These are phyloP conservation scores for Pollachius pollachius DNA, from an alignment of 2,113 vertebrate species.

Conservation along the genomic window DNA sequence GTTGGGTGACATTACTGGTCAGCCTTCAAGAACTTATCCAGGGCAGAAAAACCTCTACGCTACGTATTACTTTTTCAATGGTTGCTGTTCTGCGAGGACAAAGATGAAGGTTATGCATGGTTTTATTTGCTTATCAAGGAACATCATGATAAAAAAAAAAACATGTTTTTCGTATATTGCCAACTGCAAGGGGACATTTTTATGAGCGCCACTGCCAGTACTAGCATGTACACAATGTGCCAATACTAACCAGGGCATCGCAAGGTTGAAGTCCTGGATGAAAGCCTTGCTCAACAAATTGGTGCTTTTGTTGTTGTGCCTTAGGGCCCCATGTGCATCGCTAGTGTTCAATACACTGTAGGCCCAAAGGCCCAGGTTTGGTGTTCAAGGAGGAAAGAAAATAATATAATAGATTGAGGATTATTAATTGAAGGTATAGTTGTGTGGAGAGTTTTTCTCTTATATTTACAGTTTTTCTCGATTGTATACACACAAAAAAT, in stretches of 20 bases:
- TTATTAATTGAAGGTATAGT: too few species aligned
- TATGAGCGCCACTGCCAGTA: constrained; percentile 43
- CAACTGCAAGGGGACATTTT: constrained; percentile 34
- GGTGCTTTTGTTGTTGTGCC: not conserved
- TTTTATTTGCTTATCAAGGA: constrained; percentile 52
- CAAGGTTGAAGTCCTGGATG: constrained; percentile 37
- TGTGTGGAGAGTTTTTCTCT: too few species aligned
- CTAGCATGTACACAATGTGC: constrained; percentile 28
- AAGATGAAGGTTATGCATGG: constrained; percentile 36
- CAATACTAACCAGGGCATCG: constrained; percentile 27
- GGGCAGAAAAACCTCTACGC: constrained; percentile 8
- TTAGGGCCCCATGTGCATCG: too few species aligned
- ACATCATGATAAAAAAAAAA: constrained; percentile 44
- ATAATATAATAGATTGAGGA: too few species aligned
- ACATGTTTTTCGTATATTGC: constrained; percentile 57
- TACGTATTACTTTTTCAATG: constrained; percentile 10
- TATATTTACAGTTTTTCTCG: too few species aligned
- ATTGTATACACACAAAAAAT: too few species aligned
- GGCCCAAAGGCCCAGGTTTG: too few species aligned
- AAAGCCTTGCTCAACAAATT: constrained; percentile 39
- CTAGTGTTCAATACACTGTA: too few species aligned
- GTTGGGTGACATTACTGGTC: too few species aligned
- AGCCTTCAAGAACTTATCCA: too few species aligned
- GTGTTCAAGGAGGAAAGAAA: too few species aligned
- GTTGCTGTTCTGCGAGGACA: constrained; percentile 35